Conservation (phyloP, 2,113 vertebrate genomes). For the Balaeniceps rex region DNA sequence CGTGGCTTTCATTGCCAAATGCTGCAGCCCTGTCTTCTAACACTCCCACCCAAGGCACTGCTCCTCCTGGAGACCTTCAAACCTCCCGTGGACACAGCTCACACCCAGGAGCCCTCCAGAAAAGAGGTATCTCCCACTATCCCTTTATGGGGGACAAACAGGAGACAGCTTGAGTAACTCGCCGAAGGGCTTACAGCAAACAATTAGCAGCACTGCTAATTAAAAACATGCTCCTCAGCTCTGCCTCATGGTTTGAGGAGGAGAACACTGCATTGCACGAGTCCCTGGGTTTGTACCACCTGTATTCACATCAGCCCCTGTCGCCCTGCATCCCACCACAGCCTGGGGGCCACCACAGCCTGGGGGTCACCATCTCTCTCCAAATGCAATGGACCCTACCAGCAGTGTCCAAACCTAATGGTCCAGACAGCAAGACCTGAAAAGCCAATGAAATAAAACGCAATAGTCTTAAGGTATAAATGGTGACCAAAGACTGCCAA, state of each 20-base stretch:
- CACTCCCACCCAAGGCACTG: background rate
- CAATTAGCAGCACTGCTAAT: background rate
- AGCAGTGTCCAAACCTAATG: background rate
- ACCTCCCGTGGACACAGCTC: background rate
- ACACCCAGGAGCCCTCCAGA: background rate
- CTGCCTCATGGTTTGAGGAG: background rate
- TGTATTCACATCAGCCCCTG: background rate
- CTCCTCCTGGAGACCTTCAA: background rate
- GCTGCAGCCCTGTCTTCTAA: background rate
- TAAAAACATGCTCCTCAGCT: background rate
- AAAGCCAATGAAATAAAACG: background rate
- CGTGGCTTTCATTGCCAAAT: background rate
- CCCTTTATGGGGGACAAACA: background rate
- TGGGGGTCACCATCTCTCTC: background rate
- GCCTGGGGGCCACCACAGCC: background rate
- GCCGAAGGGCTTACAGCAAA: background rate
- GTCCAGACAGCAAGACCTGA: background rate
- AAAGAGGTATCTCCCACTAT: background rate
- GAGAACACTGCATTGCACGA: rapidly evolving
- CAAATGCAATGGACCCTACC: background rate
- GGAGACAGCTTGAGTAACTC: background rate
- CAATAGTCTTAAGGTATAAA: background rate
- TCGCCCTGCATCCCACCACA: background rate
- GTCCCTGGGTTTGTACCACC: background rate
- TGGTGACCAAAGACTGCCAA: background rate